Base-by-base conservation (phyloP, 2,113 vertebrate genomes). In the Lagopus leucura region DNA sequence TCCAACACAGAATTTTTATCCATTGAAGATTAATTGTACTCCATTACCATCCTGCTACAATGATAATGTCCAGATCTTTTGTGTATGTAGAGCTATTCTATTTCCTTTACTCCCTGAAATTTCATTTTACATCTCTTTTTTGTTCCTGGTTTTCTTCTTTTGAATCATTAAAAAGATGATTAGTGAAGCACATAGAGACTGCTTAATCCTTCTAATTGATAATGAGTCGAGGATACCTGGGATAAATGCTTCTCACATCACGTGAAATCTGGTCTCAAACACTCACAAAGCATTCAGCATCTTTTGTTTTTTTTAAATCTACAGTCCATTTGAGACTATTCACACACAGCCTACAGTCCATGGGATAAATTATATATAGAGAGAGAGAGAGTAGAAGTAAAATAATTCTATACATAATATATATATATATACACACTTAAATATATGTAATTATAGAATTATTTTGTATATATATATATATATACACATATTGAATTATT, bases 101-200 rank as follows among this genome's bases (percentile, higher is more conserved):
- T 92, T 91, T 94, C 89, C 6, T 16, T 91, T 91, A 58, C 54
- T 89, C 64, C 11, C 50, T 60, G 85, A 88, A 93, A 94, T 82
- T 57, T 67, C 36, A 71, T 50, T 89, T 71, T 45, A 16, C 18
- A 60, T 91, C 4, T 67, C 8, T 32, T 54, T 74, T 84, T 70
- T 34, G 3, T 22, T 89, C 40, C 67, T 95, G 82, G 77, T 92
- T 96, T 88, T 93, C 60, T 91, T 86, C 72, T 88, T 95, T 83
- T 91, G 19, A 38, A 67, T 91, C 90, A 90, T 95, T 95, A 90
- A 83, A 89, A 94, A 52, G 76, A 91, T 91, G 92, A 94, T 96
- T 92, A 94, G 93, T 83, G 92, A 95, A 74, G 72, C 61, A 87
- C 76, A 75, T 13, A 69, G 85, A 89, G 61, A 73, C 65, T 88